Conservation (phyloP, 2,888 invertebrate species). For the Seira sanloemensis region DNA sequence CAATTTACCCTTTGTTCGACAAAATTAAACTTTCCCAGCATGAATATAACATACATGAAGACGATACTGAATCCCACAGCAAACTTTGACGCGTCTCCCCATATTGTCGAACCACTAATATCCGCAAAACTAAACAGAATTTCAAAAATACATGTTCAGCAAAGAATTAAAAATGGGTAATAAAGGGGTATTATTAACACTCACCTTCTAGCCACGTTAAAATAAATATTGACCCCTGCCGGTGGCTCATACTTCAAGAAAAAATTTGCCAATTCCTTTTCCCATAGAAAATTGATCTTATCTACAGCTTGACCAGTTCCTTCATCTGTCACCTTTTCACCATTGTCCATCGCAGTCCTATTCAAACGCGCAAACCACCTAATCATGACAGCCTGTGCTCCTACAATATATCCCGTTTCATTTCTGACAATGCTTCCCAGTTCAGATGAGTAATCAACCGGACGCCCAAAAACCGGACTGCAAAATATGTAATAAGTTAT, state of each 20-base stretch:
- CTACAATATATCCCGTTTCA: slow-evolving; percentile 79
- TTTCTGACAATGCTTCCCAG: slow-evolving; percentile 81
- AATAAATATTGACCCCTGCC: slow-evolving; percentile 78
- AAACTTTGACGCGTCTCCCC: slow-evolving; percentile 84
- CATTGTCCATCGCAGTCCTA: slow-evolving; percentile 82
- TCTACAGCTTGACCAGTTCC: slow-evolving; percentile 86
- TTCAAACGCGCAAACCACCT: slow-evolving; percentile 80
- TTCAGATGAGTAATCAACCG: slow-evolving; percentile 80
- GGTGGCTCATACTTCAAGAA: slow-evolving; percentile 51
- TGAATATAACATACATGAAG: slow-evolving; percentile 85
- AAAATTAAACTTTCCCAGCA: slow-evolving; percentile 85
- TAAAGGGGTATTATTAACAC: neutral
- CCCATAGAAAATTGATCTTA: slow-evolving; percentile 67
- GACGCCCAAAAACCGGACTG: slow-evolving; percentile 83
- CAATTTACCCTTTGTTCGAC: slow-evolving; percentile 83
- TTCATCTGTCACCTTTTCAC: slow-evolving; percentile 83
- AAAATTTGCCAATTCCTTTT: slow-evolving; percentile 57
- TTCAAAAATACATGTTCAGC: no score
- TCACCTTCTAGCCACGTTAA: slow-evolving; percentile 81
- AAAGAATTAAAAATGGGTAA: slow-evolving; percentile 19
- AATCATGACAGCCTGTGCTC: slow-evolving; percentile 81
- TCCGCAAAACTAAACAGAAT: slow-evolving; percentile 88
- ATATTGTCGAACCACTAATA: slow-evolving; percentile 83
- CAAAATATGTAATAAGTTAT: no score
- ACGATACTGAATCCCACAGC: slow-evolving; percentile 83